These are phyloP conservation scores for Lasius fuliginosus DNA, from an alignment of 2,888 invertebrate species.

Conservation along the genomic window DNA sequence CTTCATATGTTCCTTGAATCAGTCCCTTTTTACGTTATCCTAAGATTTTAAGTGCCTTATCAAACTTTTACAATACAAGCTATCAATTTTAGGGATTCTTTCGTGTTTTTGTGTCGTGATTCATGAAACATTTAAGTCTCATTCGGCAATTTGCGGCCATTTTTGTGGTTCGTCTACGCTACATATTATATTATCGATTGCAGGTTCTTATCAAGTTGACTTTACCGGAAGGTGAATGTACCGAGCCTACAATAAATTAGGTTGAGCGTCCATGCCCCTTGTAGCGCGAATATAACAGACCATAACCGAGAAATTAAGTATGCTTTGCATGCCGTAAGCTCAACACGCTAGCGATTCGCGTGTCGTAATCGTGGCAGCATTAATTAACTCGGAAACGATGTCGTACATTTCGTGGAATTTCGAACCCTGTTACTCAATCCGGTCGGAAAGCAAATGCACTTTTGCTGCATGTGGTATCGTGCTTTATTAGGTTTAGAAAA, in stretches of 20 bases:
- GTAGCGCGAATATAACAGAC: slow-evolving; percentile 47
- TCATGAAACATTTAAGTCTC: slow-evolving; percentile 1
- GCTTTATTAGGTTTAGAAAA: not conserved
- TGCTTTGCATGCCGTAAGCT: slow-evolving; percentile 69
- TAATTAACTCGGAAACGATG: slow-evolving; percentile 67
- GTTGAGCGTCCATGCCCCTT: slow-evolving; percentile 51
- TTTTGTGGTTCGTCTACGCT: slow-evolving; percentile 19
- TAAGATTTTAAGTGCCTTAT: not conserved
- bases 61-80: not conserved
- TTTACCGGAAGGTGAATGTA: slow-evolving; percentile 64
- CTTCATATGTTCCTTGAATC: not conserved
- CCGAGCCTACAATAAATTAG: slow-evolving; percentile 58
- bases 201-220: slow-evolving; percentile 15
- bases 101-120: slow-evolving; percentile 7
- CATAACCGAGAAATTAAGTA: slow-evolving; percentile 66
- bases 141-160: not conserved
- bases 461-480: not conserved
- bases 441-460: not conserved
- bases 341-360: slow-evolving; percentile 65
- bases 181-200: slow-evolving; percentile 45
- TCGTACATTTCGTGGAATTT: slow-evolving; percentile 50
- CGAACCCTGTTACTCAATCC: not conserved
- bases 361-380: slow-evolving; percentile 66
- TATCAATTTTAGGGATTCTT: not conserved
- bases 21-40: not conserved